phyloP scores from a whole-genome alignment of 2,113 vertebrate species.

The Corvus moneduloides region DNA sequence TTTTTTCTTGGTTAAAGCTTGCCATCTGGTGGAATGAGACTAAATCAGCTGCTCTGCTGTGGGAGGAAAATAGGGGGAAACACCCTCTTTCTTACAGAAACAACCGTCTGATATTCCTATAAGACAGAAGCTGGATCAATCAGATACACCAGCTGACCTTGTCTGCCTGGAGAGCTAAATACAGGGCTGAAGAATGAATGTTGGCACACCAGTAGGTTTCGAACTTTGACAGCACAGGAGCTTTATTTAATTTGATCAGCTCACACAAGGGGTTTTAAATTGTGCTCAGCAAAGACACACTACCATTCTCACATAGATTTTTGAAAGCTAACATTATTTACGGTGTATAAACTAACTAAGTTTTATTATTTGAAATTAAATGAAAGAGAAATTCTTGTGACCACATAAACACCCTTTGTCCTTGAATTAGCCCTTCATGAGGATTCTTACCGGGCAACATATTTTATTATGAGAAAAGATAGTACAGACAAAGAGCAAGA shows the following conservation, averaged over 20 bases:
- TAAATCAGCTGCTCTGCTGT: neutral
- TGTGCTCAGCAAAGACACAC: slow-evolving; percentile 64
- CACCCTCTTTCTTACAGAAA: neutral
- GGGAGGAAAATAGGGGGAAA: neutral
- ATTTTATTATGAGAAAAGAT: neutral
- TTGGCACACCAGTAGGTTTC: slow-evolving; percentile 65
- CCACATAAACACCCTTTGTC: slow-evolving; percentile 33
- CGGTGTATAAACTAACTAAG: slow-evolving; percentile 43
- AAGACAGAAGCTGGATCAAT: slow-evolving; percentile 55
- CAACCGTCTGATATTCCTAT: neutral
- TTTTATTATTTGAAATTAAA: slow-evolving; percentile 65
- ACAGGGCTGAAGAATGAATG: slow-evolving; percentile 65
- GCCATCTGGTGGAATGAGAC: slow-evolving; percentile 66
- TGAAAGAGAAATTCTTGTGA: slow-evolving; percentile 54
- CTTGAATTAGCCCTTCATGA: slow-evolving; percentile 11
- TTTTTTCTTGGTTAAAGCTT: slow-evolving; percentile 53
- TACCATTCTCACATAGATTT: slow-evolving; percentile 11
- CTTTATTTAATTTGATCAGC: slow-evolving; percentile 76
- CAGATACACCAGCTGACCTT: slow-evolving; percentile 50
- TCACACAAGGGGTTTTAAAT: slow-evolving; percentile 67
- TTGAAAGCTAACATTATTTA: slow-evolving; percentile 65
- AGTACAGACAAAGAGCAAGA: neutral
- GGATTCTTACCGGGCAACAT: neutral
- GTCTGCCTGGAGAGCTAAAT: slow-evolving; percentile 65
- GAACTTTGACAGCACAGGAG: slow-evolving; percentile 68